These are phyloP conservation scores for Melanophora roralis DNA, from an alignment of 2,888 invertebrate species.

Conservation along the genomic window DNA sequence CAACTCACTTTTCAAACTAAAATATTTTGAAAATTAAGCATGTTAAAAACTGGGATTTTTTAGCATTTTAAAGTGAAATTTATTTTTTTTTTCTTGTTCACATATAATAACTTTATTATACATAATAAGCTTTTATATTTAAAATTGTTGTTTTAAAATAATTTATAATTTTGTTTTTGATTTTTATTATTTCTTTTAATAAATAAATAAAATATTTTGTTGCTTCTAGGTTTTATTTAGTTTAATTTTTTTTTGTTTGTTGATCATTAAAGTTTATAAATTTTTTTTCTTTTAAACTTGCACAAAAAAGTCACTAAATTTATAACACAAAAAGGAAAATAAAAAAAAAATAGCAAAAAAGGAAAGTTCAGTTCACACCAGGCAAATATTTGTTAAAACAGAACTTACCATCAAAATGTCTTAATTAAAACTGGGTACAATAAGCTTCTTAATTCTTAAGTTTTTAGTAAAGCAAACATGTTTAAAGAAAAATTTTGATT, in stretches of 20 bases:
- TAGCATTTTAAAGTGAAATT: conserved; percentile 59
- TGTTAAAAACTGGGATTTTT: neutral
- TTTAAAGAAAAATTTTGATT: too few species aligned
- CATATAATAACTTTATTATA: too few species aligned
- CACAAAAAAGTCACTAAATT: too few species aligned
- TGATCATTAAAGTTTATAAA: conserved; percentile 44
- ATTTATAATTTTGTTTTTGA: conserved; percentile 46
- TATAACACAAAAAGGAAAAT: neutral
- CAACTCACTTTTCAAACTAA: too few species aligned
- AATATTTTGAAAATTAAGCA: too few species aligned
- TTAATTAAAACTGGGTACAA: too few species aligned
- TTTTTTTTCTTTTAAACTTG: conserved; percentile 8
- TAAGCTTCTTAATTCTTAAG: too few species aligned
- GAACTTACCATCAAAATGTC: too few species aligned
- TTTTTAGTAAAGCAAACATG: too few species aligned
- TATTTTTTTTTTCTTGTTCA: conserved; percentile 35
- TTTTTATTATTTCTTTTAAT: conserved; percentile 39
- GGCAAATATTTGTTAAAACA: too few species aligned
- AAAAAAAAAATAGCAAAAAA: neutral
- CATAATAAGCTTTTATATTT: conserved; percentile 57
- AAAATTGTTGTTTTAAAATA: conserved; percentile 47
- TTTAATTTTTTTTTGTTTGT: conserved; percentile 8
- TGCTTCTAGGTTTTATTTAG: conserved; percentile 30
- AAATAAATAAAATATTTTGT: conserved; percentile 55
- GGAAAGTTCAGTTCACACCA: too few species aligned